phyloP scores from a whole-genome alignment of 2,888 invertebrate genomes.

The Tinea semifulvella region DNA sequence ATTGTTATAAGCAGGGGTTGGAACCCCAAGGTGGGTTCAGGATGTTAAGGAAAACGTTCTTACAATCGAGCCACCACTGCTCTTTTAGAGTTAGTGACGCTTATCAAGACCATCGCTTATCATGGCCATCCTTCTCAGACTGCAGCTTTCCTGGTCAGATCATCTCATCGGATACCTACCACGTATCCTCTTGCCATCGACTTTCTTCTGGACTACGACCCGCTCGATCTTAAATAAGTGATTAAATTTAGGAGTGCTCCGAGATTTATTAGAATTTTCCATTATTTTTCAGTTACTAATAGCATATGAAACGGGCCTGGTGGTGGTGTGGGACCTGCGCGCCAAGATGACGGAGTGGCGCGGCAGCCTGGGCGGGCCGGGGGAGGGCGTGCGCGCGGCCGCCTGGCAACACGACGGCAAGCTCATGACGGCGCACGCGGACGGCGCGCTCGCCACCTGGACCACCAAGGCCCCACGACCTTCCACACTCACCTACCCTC shows the following conservation, averaged over 20 bases:
- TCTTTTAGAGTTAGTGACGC: too few relatives aligned
- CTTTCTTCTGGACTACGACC: too few relatives aligned
- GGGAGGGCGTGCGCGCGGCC: slow-evolving; percentile 84
- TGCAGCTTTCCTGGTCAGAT: too few relatives aligned
- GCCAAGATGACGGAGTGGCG: slow-evolving; percentile 86
- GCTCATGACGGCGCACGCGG: slow-evolving; percentile 95
- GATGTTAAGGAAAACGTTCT: too few relatives aligned
- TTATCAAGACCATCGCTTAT: slow-evolving; percentile 9
- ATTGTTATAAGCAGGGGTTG: too few relatives aligned
- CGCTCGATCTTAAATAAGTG: neutral
- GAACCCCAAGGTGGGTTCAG: too few relatives aligned
- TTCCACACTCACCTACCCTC: slow-evolving; percentile 85
- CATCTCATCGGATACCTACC: too few relatives aligned
- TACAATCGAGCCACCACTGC: too few relatives aligned
- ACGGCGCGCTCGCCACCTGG: slow-evolving; percentile 97
- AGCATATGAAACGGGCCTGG: slow-evolving; percentile 93
- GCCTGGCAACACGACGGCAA: slow-evolving; percentile 99
- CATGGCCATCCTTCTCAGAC: neutral
- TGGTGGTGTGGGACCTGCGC: slow-evolving; percentile 96
- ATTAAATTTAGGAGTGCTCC: too few relatives aligned
- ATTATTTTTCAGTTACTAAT: slow-evolving; percentile 81
- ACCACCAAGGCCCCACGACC: slow-evolving; percentile 82
- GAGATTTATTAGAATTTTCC: too few relatives aligned
- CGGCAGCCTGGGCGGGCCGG: slow-evolving; percentile 76
- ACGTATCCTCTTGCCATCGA: too few relatives aligned